Conservation (phyloP, 2,797 vertebrate genomes). For the Nyctalus aviator region DNA sequence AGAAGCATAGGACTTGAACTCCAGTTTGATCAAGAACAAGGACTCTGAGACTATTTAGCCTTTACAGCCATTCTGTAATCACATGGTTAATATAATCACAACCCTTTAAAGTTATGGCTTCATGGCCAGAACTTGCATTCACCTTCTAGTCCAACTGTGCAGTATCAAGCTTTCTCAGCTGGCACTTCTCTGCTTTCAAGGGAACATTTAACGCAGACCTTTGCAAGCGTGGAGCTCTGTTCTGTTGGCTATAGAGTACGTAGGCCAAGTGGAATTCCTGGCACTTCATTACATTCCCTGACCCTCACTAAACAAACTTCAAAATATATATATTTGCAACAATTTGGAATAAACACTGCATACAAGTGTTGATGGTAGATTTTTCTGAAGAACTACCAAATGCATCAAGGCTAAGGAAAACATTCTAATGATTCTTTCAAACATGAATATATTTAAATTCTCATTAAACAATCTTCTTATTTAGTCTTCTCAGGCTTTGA, state of each 20-base stretch:
- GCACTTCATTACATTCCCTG: constrained; percentile 69
- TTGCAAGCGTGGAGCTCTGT: constrained; percentile 58
- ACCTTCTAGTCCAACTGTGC: neutral
- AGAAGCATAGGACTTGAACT: constrained; percentile 29
- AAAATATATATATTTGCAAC: constrained; percentile 72
- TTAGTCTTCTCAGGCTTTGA: constrained; percentile 79
- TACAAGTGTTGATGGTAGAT: constrained; percentile 59
- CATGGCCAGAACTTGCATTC: neutral
- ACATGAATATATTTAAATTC: constrained; percentile 77
- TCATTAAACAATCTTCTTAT: constrained; percentile 78
- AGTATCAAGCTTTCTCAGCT: constrained; percentile 21
- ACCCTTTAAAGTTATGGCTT: neutral
- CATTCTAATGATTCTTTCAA: constrained; percentile 82
- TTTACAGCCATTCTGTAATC: neutral
- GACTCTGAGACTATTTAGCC: neutral
- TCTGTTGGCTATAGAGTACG: constrained; percentile 55
- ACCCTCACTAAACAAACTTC: constrained; percentile 68
- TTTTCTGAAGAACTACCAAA: constrained; percentile 81
- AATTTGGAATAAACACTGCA: constrained; percentile 76
- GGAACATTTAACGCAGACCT: constrained; percentile 56
- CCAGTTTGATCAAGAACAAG: constrained; percentile 4
- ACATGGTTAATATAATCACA: neutral
- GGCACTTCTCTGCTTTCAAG: constrained; percentile 61
- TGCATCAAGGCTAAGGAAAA: constrained; percentile 76
- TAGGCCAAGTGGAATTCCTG: constrained; percentile 77